A percentile compares a stretch with the other conserved stretches of the same genome.
Conservation (phyloP, 2,888 invertebrate species). For the Zhuqinia jingwanae region DNA sequence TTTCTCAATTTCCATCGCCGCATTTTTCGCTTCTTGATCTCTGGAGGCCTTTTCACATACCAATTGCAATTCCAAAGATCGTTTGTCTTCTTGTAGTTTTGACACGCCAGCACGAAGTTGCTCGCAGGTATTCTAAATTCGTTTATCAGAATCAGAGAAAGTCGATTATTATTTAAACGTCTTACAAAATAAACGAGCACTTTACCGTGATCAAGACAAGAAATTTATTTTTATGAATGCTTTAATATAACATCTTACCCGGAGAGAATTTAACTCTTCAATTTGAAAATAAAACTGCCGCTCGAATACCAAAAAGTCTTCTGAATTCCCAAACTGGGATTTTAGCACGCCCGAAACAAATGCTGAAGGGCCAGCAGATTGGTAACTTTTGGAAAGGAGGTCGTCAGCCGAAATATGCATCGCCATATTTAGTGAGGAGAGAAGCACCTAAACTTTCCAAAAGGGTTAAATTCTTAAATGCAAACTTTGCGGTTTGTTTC, state of each 20-base stretch:
- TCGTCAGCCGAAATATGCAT: too few species aligned
- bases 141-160: background rate
- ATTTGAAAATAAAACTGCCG: conserved; percentile 65
- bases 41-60: conserved; percentile 58
- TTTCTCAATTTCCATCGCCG: conserved; percentile 57
- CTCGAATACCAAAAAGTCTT: conserved; percentile 66
- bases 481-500: too few species aligned
- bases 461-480: too few species aligned
- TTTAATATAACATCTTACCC: too few species aligned
- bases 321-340: conserved; percentile 62
- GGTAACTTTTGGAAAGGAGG: background rate
- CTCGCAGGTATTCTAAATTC: conserved; percentile 58
- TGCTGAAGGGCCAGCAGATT: background rate
- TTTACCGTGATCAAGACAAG: background rate
- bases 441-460: background rate
- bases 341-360: conserved; percentile 52
- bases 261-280: conserved; percentile 51
- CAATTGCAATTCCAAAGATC: conserved; percentile 57
- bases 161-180: background rate
- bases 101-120: conserved; percentile 37
- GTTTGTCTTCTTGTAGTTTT: conserved; percentile 67
- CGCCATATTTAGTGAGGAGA: background rate
- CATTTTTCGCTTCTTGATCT: conserved; percentile 59
- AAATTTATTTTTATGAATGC: background rate
- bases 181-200: background rate